phyloP scores from a whole-genome alignment of 2,888 invertebrate species.

The Hirudinaria manillensis region DNA sequence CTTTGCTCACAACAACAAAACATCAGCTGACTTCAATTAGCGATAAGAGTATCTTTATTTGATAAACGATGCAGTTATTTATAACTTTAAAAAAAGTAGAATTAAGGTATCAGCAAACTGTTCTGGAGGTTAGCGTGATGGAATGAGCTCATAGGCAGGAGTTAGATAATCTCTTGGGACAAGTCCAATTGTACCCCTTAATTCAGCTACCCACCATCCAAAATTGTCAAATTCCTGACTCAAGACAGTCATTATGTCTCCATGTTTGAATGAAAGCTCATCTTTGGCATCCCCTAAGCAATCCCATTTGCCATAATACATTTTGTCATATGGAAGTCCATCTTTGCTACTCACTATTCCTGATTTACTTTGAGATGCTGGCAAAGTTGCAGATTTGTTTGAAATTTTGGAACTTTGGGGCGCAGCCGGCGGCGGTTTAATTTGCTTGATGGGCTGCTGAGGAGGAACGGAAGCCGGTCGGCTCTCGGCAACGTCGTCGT shows the following conservation, averaged over 20 bases:
- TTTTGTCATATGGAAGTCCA: constrained; percentile 3
- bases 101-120: too few relatives aligned
- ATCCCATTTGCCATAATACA: constrained; percentile 24
- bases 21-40: neutral
- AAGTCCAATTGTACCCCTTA: constrained; percentile 5
- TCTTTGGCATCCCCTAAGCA: constrained; percentile 14
- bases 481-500: neutral
- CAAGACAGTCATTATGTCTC: constrained; percentile 18
- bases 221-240: constrained; percentile 26
- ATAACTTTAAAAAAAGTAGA: too few relatives aligned
- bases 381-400: neutral
- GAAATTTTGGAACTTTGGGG: neutral
- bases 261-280: constrained; percentile 12
- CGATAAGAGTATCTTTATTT: neutral
- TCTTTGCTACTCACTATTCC: constrained; percentile 11
- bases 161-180: constrained; percentile 28
- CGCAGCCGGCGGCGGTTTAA: neutral
- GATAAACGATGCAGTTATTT: neutral
- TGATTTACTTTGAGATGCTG: neutral
- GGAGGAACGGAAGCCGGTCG: neutral
- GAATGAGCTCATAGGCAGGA: constrained; percentile 17
- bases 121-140: neutral
- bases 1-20: neutral
- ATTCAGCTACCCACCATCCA: constrained; percentile 26
- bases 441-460: neutral